phyloP scores from a whole-genome alignment of 2,113 vertebrate species.

The Azemiops feae region DNA sequence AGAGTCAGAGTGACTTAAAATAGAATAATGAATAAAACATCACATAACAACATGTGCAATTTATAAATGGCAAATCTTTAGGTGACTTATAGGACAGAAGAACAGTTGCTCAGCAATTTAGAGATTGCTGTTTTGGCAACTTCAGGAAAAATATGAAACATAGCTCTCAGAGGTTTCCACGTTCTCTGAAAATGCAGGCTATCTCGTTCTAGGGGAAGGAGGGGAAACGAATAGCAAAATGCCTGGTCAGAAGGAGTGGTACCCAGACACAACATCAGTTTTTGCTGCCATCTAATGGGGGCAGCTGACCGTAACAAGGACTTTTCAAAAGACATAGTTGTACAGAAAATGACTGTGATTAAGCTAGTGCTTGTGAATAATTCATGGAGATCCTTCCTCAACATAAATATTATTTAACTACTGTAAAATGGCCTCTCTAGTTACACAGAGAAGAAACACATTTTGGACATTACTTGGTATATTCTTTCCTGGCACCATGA shows the following conservation, averaged over 20 bases:
- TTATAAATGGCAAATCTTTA: not conserved
- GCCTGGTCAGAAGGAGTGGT: not conserved
- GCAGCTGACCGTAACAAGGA: not conserved
- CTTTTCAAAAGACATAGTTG: not conserved
- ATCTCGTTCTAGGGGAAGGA: not conserved
- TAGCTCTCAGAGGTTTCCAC: not conserved
- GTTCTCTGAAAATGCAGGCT: not conserved
- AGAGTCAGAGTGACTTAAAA: not conserved
- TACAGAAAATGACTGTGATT: not conserved
- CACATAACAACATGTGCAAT: not conserved
- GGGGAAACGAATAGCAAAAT: not conserved
- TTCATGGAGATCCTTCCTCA: not conserved
- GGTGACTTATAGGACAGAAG: not conserved
- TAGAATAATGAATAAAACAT: not conserved
- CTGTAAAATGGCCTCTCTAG: not conserved
- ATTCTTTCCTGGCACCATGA: not conserved
- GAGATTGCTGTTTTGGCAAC: not conserved
- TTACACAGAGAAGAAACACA: not conserved
- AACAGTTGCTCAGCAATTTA: not conserved
- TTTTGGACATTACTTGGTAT: not conserved
- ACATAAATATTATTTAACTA: not conserved
- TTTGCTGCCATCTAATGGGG: not conserved
- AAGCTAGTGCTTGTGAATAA: not conserved
- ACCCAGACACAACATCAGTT: not conserved
- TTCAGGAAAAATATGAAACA: not conserved